Evolutionary conservation across 2,888 invertebrate genomes (phyloP).

Genomic region (Psylliodes chrysocephalus): DNA sequence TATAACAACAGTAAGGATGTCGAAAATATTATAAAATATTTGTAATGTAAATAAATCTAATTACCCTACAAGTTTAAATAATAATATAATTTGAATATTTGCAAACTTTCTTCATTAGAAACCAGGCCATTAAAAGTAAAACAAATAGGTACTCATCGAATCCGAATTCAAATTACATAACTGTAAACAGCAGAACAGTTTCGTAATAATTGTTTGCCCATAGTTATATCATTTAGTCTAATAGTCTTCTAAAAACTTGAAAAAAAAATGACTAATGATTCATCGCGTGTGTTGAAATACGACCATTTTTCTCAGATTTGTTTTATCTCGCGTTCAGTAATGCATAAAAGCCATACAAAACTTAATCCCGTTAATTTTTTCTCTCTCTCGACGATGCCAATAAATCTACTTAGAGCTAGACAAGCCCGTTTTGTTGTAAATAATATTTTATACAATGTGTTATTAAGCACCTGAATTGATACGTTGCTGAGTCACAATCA

Average conservation of each 20-base stretch:
- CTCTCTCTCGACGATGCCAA: not conserved
- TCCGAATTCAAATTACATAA: not conserved
- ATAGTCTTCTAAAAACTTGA: not conserved
- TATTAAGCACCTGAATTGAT: slow-evolving; percentile 37
- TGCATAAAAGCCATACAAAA: slow-evolving; percentile 15
- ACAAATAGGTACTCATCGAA: too few species aligned
- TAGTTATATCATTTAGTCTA: slow-evolving; percentile 3
- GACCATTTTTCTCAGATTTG: slow-evolving; percentile 4
- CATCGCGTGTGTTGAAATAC: not conserved
- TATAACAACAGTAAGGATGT: too few species aligned
- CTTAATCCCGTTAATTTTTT: slow-evolving; percentile 14
- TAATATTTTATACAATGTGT: slow-evolving; percentile 33
- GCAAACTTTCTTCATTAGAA: too few species aligned
- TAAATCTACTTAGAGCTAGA: slow-evolving; percentile 27
- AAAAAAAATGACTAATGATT: slow-evolving; percentile 5
- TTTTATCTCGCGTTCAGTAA: slow-evolving; percentile 22
- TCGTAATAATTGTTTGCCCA: not conserved
- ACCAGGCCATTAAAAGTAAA: too few species aligned
- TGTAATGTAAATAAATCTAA: too few species aligned
- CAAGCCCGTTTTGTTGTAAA: slow-evolving; percentile 35
- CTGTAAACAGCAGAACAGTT: not conserved
- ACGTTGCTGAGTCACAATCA: slow-evolving; percentile 28
- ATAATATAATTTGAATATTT: too few species aligned
- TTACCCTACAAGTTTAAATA: too few species aligned
- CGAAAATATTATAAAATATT: too few species aligned